phyloP scores from a whole-genome alignment of 2,797 vertebrate species.

The Spondyliosoma cantharus region DNA sequence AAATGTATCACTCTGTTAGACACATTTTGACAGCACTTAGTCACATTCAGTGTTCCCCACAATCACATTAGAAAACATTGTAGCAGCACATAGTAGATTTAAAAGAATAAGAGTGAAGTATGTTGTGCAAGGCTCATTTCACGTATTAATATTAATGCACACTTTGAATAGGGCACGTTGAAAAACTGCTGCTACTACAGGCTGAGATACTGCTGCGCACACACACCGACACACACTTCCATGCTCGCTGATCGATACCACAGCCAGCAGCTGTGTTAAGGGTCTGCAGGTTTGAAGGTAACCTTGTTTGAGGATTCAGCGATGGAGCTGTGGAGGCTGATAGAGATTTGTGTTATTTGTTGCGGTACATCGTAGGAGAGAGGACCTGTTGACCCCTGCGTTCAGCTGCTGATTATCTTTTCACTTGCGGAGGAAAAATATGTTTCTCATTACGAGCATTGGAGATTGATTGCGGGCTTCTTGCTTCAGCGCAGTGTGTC shows the following conservation, averaged over 20 bases:
- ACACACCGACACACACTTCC: conserved; percentile 6
- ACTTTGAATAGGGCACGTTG: neutral
- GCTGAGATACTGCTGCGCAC: neutral
- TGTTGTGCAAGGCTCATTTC: neutral
- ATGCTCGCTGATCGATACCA: conserved; percentile 30
- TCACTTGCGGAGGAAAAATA: conserved; percentile 73
- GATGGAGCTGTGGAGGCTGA: conserved; percentile 44
- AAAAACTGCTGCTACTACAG: conserved; percentile 1
- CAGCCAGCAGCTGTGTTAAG: conserved; percentile 34
- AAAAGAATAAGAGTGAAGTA: neutral
- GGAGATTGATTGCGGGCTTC: conserved; percentile 76
- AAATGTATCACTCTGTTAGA: conserved; percentile 39
- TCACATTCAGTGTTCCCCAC: conserved; percentile 22
- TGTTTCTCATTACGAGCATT: conserved; percentile 78
- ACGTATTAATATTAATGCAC: conserved; percentile 24
- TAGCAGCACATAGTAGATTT: neutral
- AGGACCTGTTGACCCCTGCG: conserved; percentile 75
- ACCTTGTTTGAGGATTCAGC: conserved; percentile 65
- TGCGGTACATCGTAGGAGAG: conserved; percentile 47
- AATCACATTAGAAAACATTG: neutral
- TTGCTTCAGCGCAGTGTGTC: conserved; percentile 57
- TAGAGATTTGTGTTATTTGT: conserved; percentile 69
- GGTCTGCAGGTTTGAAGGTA: conserved; percentile 58
- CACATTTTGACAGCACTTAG: conserved; percentile 53
- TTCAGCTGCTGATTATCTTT: conserved; percentile 79